Conservation (phyloP, 1,140 invertebrate species). For the Drosophila yakuba region DNA sequence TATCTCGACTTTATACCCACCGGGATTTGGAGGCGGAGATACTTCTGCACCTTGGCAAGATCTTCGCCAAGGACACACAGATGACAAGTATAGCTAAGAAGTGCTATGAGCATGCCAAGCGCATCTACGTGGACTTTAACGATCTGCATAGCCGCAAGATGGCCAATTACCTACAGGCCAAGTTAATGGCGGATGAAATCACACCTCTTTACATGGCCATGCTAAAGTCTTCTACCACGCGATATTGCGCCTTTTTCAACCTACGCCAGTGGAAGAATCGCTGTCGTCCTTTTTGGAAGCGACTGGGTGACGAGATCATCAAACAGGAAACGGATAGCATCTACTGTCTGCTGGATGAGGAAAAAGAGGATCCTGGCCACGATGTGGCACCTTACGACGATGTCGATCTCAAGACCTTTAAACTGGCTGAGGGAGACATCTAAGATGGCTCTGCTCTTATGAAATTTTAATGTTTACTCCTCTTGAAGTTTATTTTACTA, state of each 20-base stretch:
- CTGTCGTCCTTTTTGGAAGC: constrained; percentile 70
- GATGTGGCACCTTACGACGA: constrained; percentile 6
- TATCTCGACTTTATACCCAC: constrained; percentile 45
- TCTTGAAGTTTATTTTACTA: too few species aligned
- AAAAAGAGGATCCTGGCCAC: constrained; percentile 44
- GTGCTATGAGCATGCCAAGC: constrained; percentile 70
- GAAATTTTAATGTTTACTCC: constrained; percentile 6
- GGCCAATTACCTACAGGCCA: constrained; percentile 67
- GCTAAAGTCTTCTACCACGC: constrained; percentile 57
- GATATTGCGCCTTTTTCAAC: constrained; percentile 74
- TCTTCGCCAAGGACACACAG: constrained; percentile 59
- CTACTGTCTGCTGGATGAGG: constrained; percentile 71
- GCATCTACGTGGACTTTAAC: constrained; percentile 74
- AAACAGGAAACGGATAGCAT: constrained; percentile 62
- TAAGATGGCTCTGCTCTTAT: neutral
- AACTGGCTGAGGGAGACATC: constrained; percentile 52
- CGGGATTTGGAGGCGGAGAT: constrained; percentile 56
- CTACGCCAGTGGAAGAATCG: constrained; percentile 78
- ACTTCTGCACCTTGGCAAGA: constrained; percentile 64
- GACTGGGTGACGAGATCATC: constrained; percentile 56
- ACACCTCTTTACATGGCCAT: constrained; percentile 76
- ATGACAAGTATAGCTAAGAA: constrained; percentile 61
- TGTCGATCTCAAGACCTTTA: constrained; percentile 47
- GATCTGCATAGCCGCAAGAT: constrained; percentile 67
- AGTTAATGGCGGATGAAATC: constrained; percentile 74